Base-by-base conservation (phyloP, 1,140 invertebrate species). In the Drosophila oshimai region DNA sequence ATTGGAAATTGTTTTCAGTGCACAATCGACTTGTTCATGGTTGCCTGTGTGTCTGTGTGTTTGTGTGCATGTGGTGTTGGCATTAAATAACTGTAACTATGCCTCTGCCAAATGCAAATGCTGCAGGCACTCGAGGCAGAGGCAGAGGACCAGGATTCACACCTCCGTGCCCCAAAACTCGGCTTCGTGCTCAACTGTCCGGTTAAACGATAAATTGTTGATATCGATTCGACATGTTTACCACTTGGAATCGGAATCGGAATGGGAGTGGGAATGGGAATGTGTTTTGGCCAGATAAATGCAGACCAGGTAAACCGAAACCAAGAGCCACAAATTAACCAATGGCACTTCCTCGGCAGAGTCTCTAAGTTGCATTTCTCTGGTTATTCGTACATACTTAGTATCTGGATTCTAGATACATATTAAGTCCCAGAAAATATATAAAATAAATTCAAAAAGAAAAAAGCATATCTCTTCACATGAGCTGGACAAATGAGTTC, bases 121-220 rank as follows among this genome's bases (percentile, higher is more conserved):
- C 69, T 62, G 54, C 44, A 29, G 37, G 9, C 39, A 33, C 68
- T 45, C 33, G 3, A 44, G 53, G 26, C 60, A 46, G 22, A 12
- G 15, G 10, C n/a, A n/a, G 17, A 33, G 18, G 9, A 15, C 12
- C 33, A 26, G 60, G 37, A 47, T 65, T 64, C 57, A 62, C 41
- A 64, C 57, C 57, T 64, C 6, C 46, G 10, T 20, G 22, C 46
- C 55, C 34, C 31, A 3, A 45, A 44, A 28, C 31, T 31, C 9
- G 45, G 29, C 49, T 77, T 13, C 46, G 55, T 76, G 65, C 50
- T 37, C 29, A 51, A 58, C 57, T 49, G 64, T 71, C 68, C 54
- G 42, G 64, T 33, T 84, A 73, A 84, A 58, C 77, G 74, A 84
- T 81, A 83, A 83, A 81, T 84, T 84, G 74, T 72, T 69, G 79